Evolutionary conservation across 1,140 invertebrate species (phyloP), one percentile per base, ranked within the genome.

Genomic region (Caenorhabditis remanei): DNA sequence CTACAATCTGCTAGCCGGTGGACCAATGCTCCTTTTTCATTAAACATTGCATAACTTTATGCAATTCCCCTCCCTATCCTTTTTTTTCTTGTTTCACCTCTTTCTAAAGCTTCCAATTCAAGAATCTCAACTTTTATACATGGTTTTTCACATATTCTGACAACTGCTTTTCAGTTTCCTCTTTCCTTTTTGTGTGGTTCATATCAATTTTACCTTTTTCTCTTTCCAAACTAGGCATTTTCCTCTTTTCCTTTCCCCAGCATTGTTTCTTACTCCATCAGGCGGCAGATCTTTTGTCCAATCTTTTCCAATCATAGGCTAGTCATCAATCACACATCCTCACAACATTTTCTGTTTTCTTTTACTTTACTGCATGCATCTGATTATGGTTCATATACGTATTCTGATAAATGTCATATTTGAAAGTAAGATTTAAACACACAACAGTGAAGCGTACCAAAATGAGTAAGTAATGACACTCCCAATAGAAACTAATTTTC

Each of bases 361-460:
- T 41, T 41, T 84, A 43, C 40, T 21, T 16, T 8, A 55, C 4
- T 24, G 61, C 55, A 84, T 65, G 83, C 83, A 84, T 84, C 21
- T 84, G 83, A 84, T 40, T 84, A 63, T 61, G 55, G 83, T 84
- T 63, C 1, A n/a, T 11, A 61, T n/a, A 21, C 43, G 24, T 24
- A 58, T 84, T 58, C 46, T 58, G 55, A 63, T 84, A 84, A 65
- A 61, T 84, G 53, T 63, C 24, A 43, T 58, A 84, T 63, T 84
- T 21, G 11, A 46, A 21, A 19, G 40, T 7, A 43, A n/a, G 53
- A 46, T 8, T 40, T 55, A 40, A 55, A 83, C 32, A 56, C 82
- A 83, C 46, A 11, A 71, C 24, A 71, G 32, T 1, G 1, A 2
- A 32, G 32, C 2, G 32, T 1, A 32, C 2, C 2, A 32, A 2